Evolutionary conservation across 1,140 invertebrate species (phyloP), one percentile per base, ranked within the genome.

Genomic region (Drosophila sproati): DNA sequence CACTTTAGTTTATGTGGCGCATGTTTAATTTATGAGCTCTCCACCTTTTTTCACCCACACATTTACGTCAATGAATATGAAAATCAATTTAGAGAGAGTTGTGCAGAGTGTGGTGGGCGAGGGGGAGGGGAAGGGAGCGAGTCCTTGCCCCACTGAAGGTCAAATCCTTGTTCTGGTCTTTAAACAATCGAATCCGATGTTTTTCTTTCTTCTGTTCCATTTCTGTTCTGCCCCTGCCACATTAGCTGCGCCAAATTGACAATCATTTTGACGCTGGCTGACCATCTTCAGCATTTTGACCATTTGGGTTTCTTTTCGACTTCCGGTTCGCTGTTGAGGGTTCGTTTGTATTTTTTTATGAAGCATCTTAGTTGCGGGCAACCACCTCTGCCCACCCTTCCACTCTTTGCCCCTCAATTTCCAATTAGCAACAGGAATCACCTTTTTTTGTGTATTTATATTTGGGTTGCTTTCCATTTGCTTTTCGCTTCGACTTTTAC

Each of bases 391-490:
- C 6, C 3, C 7, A 10, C 35, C 41, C 43, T 37, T 43, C 35
- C 41, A 29, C 63, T 62, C 43, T 48, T 37, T 64, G 51, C 68
- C 79, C 80, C 80, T 83, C 78, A 61, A 59, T 89, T 89, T 89
- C 85, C 85, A 89, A 89, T 89, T 89, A 89, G 85, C 85, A 81
- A 71, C 85, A 89, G 85, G 68, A 89, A 89, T 89, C 78, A 90
- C 85, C 86, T 85, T 89, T 87, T 73, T 64, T 47, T 73, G 52
- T 63, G 37, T 43, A 20, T 20, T 20, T 20, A 20, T 50, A 57
- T 62, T 56, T 45, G 37, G 41, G 50, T 39, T 51, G 28, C 41
- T 32, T 67, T 43, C 20, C 52, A 3, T 55, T 57, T 62, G 7
- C 52, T 50, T 66, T 66, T 50, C 35, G 28, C 5, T 74, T 34